These are phyloP conservation scores for Sericinus montela DNA, from an alignment of 2,888 invertebrate genomes.

Conservation along the genomic window DNA sequence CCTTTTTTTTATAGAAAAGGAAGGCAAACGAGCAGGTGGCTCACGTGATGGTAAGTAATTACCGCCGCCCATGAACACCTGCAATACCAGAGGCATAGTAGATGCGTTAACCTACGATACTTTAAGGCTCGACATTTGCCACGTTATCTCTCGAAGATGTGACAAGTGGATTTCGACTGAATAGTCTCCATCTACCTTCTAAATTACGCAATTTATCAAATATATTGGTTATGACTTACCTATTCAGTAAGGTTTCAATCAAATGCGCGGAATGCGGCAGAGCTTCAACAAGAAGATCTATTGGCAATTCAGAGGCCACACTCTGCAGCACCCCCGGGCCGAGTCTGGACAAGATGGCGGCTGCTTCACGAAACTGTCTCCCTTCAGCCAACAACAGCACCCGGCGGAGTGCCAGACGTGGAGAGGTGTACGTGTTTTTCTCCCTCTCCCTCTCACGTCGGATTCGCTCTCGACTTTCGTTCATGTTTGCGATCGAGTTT, in stretches of 20 bases:
- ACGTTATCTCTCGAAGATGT: too few relatives aligned
- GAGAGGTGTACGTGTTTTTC: constrained; percentile 82
- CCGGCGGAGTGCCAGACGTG: constrained; percentile 82
- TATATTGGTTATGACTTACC: constrained; percentile 62
- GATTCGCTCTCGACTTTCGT: constrained; percentile 86
- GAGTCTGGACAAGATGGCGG: constrained; percentile 88
- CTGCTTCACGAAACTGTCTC: constrained; percentile 93
- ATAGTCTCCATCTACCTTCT: too few relatives aligned
- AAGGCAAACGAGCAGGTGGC: too few relatives aligned
- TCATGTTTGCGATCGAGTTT: constrained; percentile 67
- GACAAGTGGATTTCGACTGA: too few relatives aligned
- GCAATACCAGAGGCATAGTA: too few relatives aligned
- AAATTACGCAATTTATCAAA: too few relatives aligned
- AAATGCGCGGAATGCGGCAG: constrained; percentile 92
- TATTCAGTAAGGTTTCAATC: constrained; percentile 88
- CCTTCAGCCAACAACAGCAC: constrained; percentile 92
- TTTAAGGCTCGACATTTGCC: too few relatives aligned
- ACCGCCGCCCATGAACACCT: too few relatives aligned
- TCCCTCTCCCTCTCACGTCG: constrained; percentile 81
- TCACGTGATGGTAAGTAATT: too few relatives aligned
- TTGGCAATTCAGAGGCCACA: constrained; percentile 87
- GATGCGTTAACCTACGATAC: too few relatives aligned
- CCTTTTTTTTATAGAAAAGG: too few relatives aligned
- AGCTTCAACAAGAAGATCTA: constrained; percentile 93
- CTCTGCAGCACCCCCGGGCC: constrained; percentile 89